Evolutionary conservation across 2,888 invertebrate genomes (phyloP).

Genomic region (Abrostola tripartita): DNA sequence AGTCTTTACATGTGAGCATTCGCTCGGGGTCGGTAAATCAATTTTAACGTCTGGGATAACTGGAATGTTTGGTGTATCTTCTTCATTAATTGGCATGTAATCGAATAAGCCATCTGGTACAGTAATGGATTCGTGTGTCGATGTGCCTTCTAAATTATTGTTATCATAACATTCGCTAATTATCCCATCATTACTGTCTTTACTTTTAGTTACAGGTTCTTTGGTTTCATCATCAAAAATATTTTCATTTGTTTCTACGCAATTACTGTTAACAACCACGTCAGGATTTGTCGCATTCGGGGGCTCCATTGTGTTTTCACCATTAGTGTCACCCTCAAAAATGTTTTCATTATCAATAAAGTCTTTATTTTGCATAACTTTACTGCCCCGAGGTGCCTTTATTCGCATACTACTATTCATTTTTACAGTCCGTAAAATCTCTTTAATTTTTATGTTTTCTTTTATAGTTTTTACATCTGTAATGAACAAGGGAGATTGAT

Average conservation of each 20-base stretch:
- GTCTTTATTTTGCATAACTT: slow-evolving; percentile 78
- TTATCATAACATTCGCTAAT: slow-evolving; percentile 27
- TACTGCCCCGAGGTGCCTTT: slow-evolving; percentile 77
- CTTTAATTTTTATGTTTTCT: slow-evolving; percentile 82
- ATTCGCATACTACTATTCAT: slow-evolving; percentile 82
- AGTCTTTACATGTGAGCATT: slow-evolving; percentile 48
- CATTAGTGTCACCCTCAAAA: slow-evolving; percentile 59
- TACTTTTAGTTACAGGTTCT: slow-evolving; percentile 24
- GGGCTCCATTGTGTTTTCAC: slow-evolving; percentile 49
- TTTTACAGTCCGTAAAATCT: slow-evolving; percentile 81
- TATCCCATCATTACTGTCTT: slow-evolving; percentile 27
- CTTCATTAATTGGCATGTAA: slow-evolving; percentile 33
- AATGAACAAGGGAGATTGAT: slow-evolving; percentile 68
- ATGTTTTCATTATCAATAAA: slow-evolving; percentile 73
- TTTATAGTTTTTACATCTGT: slow-evolving; percentile 78
- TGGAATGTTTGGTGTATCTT: slow-evolving; percentile 31
- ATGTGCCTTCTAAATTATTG: slow-evolving; percentile 22
- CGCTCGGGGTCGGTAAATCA: slow-evolving; percentile 36
- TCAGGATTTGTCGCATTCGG: slow-evolving; percentile 72
- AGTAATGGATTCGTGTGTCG: slow-evolving; percentile 53
- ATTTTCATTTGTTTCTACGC: slow-evolving; percentile 26
- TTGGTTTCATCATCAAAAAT: slow-evolving; percentile 29
- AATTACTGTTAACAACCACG: slow-evolving; percentile 54
- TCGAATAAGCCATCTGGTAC: slow-evolving; percentile 56
- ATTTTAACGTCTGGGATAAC: slow-evolving; percentile 33